Evolutionary conservation across 35 echinoderm and acorn worm species (phyloP).

Genomic region (Apostichopus californicus): DNA sequence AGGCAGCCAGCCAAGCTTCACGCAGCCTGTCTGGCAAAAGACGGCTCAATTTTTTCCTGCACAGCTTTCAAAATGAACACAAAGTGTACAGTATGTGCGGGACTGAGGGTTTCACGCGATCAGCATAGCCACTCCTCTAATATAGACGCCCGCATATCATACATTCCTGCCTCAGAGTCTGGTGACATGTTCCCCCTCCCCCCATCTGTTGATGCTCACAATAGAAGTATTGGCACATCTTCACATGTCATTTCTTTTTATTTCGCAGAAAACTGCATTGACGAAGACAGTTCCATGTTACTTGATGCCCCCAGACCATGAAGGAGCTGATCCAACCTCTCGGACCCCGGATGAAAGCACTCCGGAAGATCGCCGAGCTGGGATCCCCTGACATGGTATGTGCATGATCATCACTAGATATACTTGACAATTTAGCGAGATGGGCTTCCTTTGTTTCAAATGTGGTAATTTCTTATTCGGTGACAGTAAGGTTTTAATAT

Average conservation of each 20-base stretch:
- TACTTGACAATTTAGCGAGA: neutral
- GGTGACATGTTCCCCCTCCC: neutral
- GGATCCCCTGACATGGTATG: slow-evolving; percentile 6
- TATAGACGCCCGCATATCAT: too few species aligned
- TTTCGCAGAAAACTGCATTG: neutral
- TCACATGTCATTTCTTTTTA: neutral
- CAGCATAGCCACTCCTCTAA: too few species aligned
- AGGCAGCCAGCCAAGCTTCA: too few species aligned
- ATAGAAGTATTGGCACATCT: slow-evolving; percentile 1
- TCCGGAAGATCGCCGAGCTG: neutral
- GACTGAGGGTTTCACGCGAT: too few species aligned
- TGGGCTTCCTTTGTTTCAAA: neutral
- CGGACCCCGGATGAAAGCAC: neutral
- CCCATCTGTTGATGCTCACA: neutral
- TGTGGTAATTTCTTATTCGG: neutral
- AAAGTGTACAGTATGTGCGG: too few species aligned
- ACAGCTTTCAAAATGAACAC: too few species aligned
- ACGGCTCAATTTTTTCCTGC: too few species aligned
- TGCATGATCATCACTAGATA: neutral
- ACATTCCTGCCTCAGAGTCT: slow-evolving; percentile 1
- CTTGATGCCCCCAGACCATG: too few species aligned
- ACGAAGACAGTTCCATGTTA: too few species aligned
- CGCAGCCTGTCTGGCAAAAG: too few species aligned
- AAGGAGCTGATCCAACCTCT: too few species aligned
- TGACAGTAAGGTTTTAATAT: neutral